A percentile compares a stretch with the other conserved stretches of the same genome.
Evolutionary conservation across 2,113 vertebrate species (phyloP).

Genomic region (Ptyas mucosa): DNA sequence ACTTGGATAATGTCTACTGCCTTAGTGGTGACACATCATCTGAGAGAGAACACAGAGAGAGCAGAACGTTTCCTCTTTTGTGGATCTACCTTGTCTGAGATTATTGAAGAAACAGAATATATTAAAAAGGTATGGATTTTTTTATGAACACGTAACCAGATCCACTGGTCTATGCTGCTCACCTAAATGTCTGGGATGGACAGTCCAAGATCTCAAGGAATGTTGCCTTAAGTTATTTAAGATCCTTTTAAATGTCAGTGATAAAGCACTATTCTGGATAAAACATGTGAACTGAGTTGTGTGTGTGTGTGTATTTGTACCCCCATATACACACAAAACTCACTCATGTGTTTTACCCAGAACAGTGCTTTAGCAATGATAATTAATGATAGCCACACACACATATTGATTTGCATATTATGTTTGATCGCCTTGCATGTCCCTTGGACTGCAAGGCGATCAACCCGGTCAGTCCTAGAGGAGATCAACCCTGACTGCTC

Average conservation of each 20-base stretch:
- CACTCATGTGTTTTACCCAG: too few relatives aligned
- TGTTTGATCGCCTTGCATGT: background rate
- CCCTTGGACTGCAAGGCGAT: too few relatives aligned
- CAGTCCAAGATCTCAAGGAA: background rate
- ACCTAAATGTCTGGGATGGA: background rate
- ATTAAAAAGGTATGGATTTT: slow-evolving; percentile 60
- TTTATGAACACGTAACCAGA: background rate
- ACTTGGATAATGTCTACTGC: slow-evolving; percentile 40
- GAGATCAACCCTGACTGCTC: too few relatives aligned
- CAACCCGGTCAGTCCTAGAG: too few relatives aligned
- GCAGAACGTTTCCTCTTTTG: slow-evolving; percentile 33
- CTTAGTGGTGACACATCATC: slow-evolving; percentile 30
- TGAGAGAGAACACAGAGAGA: fast-evolving
- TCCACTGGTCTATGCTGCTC: background rate
- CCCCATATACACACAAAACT: background rate
- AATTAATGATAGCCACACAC: too few relatives aligned
- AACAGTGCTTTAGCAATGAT: too few relatives aligned
- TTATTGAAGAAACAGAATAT: slow-evolving; percentile 70
- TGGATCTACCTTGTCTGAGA: slow-evolving; percentile 37
- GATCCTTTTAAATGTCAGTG: background rate
- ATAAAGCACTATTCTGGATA: background rate
- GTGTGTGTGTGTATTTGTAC: background rate
- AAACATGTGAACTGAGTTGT: background rate
- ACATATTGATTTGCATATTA: background rate
- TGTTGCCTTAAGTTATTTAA: background rate